These are phyloP conservation scores for Triplophysa bombifrons DNA, from an alignment of 2,797 vertebrate species.

Conservation along the genomic window DNA sequence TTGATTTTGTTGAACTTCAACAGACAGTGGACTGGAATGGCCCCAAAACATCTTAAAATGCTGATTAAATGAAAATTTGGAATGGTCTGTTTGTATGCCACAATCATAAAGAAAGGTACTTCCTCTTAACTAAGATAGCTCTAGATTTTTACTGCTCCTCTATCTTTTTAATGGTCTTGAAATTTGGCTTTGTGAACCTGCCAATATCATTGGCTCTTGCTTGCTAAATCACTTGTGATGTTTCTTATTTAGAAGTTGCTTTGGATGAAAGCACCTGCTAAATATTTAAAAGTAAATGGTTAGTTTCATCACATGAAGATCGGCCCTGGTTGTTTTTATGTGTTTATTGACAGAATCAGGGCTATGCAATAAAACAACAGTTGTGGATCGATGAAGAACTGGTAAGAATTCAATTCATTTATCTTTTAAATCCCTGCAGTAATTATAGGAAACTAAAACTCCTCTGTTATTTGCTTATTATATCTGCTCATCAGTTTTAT, in stretches of 20 bases:
- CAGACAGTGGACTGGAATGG: too few relatives aligned
- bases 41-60: too few relatives aligned
- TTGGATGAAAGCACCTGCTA: background rate
- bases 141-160: too few relatives aligned
- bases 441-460: background rate
- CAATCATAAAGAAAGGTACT: too few relatives aligned
- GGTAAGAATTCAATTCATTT: background rate
- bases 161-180: too few relatives aligned
- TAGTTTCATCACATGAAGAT: background rate
- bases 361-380: constrained; percentile 1
- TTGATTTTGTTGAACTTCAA: too few relatives aligned
- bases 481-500: background rate
- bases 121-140: too few relatives aligned
- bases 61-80: too few relatives aligned
- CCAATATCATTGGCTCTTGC: background rate
- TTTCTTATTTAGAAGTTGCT: background rate
- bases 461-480: background rate
- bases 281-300: background rate
- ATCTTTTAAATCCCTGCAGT: constrained; percentile 5
- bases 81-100: too few relatives aligned
- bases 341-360: constrained; percentile 13
- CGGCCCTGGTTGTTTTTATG: background rate
- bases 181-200: background rate
- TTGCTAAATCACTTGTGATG: background rate
- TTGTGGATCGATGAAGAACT: background rate